These are phyloP conservation scores for Lutraria lutraria DNA, from an alignment of 2,888 invertebrate genomes.

Conservation along the genomic window DNA sequence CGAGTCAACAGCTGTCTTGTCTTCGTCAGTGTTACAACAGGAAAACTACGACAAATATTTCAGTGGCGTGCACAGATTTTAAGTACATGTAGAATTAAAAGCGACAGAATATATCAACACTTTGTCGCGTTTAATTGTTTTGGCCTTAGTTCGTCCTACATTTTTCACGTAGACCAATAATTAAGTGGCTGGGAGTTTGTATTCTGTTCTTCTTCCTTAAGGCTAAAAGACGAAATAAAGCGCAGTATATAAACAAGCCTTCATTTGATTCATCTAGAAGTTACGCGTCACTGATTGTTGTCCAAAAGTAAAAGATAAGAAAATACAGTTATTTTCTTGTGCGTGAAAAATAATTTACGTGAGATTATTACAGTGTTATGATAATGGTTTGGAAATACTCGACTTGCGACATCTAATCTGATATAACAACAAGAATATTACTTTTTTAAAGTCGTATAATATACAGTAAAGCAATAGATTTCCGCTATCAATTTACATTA, in stretches of 20 bases:
- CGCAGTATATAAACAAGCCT: too few species aligned
- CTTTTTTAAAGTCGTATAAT: not conserved
- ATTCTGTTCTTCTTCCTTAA: not conserved
- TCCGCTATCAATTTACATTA: not conserved
- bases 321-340: too few species aligned
- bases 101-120: not conserved
- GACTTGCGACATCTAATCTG: too few species aligned
- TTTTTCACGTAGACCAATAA: not conserved
- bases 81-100: not conserved
- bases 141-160: not conserved
- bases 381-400: too few species aligned
- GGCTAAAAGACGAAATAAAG: not conserved
- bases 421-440: not conserved
- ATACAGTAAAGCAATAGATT: not conserved
- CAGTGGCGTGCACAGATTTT: not conserved
- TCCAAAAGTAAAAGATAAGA: too few species aligned
- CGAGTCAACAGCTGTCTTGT: not conserved
- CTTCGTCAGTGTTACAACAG: not conserved
- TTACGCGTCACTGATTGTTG: too few species aligned
- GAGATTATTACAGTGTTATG: too few species aligned
- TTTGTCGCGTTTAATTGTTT: not conserved
- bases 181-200: not conserved
- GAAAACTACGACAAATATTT: not conserved
- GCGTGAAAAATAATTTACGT: too few species aligned
- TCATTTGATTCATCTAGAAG: too few species aligned